Evolutionary conservation across 2,113 vertebrate genomes (phyloP).

Genomic region (Oophaga pumilio): DNA sequence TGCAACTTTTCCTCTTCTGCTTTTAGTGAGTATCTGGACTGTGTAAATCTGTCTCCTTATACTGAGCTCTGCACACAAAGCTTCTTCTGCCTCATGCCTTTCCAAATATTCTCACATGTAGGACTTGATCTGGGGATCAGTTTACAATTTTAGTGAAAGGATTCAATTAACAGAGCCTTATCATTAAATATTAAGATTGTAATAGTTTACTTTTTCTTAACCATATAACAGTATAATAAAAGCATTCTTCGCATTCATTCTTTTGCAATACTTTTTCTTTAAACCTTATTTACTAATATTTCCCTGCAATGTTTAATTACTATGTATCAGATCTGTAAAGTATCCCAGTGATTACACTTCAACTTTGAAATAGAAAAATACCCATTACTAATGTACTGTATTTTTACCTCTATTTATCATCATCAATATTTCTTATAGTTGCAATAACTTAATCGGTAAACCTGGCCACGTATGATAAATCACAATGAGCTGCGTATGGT

Average conservation of each 20-base stretch:
- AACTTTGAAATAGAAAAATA: background rate
- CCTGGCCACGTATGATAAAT: background rate
- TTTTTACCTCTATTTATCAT: too few relatives aligned
- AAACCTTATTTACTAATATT: background rate
- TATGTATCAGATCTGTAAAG: background rate
- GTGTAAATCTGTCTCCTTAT: background rate
- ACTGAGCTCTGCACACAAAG: background rate
- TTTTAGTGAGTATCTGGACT: constrained; percentile 45
- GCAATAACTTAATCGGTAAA: background rate
- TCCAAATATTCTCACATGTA: background rate
- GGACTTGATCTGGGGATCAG: background rate
- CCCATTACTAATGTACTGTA: background rate
- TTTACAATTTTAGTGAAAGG: background rate
- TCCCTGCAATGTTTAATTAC: too few relatives aligned
- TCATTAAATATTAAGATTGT: background rate
- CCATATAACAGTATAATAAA: background rate
- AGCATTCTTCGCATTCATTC: background rate
- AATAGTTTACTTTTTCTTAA: background rate
- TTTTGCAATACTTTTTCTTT: background rate
- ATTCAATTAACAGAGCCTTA: background rate
- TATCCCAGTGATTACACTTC: background rate
- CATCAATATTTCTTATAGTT: background rate
- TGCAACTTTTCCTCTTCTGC: constrained; percentile 26
- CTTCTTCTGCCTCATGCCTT: background rate
- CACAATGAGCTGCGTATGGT: background rate